Evolutionary conservation across 92 coral and sea anemone species (phyloP).

Genomic region (Galaxea fascicularis): DNA sequence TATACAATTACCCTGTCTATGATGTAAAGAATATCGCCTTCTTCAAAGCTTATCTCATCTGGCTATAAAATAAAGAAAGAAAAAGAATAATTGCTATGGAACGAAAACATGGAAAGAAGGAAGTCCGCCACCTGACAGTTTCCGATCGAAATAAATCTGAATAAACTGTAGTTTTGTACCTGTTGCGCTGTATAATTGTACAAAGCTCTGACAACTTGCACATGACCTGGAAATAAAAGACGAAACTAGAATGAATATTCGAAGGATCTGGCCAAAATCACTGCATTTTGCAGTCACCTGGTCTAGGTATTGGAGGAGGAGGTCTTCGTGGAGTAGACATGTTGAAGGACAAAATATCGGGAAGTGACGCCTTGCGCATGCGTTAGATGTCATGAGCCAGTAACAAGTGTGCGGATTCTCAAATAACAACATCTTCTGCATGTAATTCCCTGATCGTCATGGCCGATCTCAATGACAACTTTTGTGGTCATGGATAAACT

Average conservation of each 20-base stretch:
- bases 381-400: neutral
- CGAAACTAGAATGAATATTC: neutral
- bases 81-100: neutral
- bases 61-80: conserved; percentile 50
- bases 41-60: conserved; percentile 97
- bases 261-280: neutral
- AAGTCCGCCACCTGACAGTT: too few relatives aligned
- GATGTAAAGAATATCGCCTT: conserved; percentile 96
- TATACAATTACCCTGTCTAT: conserved; percentile 79
- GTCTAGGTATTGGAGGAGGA: conserved; percentile 98
- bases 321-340: conserved; percentile 90
- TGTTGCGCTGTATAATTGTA: conserved; percentile 96
- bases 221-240: conserved; percentile 79
- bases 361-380: conserved; percentile 7
- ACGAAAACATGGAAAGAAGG: too few relatives aligned
- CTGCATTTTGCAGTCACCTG: conserved; percentile 69
- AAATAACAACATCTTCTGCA: neutral
- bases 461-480: conserved; percentile 27
- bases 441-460: conserved; percentile 33
- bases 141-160: neutral
- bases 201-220: conserved; percentile 91
- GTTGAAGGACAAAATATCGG: conserved; percentile 23
- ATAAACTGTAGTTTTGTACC: conserved; percentile 45
- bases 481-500: conserved; percentile 55
- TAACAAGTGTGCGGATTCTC: neutral